Evolutionary conservation across 2,888 invertebrate genomes (phyloP).

Genomic region (Nasonovia ribisnigri): DNA sequence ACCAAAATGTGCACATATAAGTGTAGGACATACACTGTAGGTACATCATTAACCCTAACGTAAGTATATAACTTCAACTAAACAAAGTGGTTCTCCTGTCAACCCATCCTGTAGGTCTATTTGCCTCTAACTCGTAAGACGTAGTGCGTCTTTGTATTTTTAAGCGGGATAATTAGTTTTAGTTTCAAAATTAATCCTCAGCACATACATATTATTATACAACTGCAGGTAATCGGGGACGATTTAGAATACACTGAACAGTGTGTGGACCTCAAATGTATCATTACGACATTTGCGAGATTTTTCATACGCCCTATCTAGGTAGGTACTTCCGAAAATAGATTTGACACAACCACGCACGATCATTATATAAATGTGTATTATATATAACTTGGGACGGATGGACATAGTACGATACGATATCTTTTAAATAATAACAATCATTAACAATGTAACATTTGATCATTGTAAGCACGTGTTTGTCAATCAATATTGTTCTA

Average conservation of each 20-base stretch:
- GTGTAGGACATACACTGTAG: neutral
- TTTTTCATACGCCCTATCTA: neutral
- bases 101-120: neutral
- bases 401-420: too few species aligned
- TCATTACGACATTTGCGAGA: neutral
- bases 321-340: neutral
- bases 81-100: neutral
- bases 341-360: neutral
- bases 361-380: neutral
- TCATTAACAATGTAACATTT: neutral
- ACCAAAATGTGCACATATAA: neutral
- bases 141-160: constrained; percentile 44
- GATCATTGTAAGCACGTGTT: neutral
- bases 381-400: neutral
- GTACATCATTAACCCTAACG: neutral
- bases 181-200: neutral
- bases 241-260: neutral
- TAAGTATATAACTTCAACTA: neutral
- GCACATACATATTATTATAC: neutral
- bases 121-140: constrained; percentile 5
- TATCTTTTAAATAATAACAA: neutral
- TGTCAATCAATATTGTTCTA: neutral
- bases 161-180: constrained; percentile 50
- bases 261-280: neutral
- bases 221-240: too few species aligned